Base-by-base conservation (phyloP, 2,888 invertebrate species). In the Andrena haemorrhoa region DNA sequence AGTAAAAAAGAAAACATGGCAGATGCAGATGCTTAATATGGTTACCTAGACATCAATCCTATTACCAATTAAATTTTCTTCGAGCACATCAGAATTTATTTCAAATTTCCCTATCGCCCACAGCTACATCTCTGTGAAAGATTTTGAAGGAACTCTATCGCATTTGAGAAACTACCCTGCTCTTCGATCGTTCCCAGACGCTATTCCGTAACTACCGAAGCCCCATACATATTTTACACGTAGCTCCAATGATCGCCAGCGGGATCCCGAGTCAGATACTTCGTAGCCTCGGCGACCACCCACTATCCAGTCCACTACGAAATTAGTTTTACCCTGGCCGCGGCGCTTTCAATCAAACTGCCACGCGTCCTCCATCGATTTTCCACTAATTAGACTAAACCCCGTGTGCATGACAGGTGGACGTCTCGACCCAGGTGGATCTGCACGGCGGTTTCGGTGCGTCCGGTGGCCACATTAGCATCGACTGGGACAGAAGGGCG, bases 381-480 rank as follows among this genome's bases (percentile, higher is more conserved):
- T 65, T 41, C 75, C 72, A 64, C 79, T 79, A 79, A 82, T 83
- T 68, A 73, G 60, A 66, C 65, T 29, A 41, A 73, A 70, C 58
- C 69, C 63, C 51, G 64, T 79, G 84, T 70, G 72, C 41, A 58
- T 79, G 82, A 80, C 84, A 94, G 93, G 94, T 94, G 88, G 94
- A 94, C 89, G 94, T 94, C 75, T 94, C 94, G 83, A 94, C 94
- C 41, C 94, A 94, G 85, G 94, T 93, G 68, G 94, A 94, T 84
- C 91, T 94, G 72, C 93, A 94, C 83, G 94, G 95, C 92, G 79
- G 85, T 53, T 86, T 77, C 61, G 76, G 76, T 6, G 64, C 82
- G 10, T 66, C 79, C 12, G 93, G 94, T 94, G 94, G 95, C 94
- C 91, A 94, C 94, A 94, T 95, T 94, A 91, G 95, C 94, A 93